These are phyloP conservation scores for Rapana venosa DNA, from an alignment of 2,888 invertebrate genomes.

Conservation along the genomic window DNA sequence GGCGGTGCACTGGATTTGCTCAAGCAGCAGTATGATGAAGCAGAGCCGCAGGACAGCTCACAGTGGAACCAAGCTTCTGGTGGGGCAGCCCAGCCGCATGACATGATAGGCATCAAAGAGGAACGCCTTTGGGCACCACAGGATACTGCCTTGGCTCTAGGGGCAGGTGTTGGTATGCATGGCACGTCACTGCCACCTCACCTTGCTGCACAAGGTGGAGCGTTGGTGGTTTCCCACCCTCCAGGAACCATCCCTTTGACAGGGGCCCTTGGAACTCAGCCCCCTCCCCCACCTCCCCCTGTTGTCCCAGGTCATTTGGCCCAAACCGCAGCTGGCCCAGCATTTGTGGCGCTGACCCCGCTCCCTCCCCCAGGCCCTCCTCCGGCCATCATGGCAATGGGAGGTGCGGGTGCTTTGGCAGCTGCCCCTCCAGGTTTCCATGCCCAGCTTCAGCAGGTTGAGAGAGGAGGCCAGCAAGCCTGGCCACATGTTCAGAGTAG, in stretches of 20 bases:
- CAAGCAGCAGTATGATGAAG: slow-evolving; percentile 74
- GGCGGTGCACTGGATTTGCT: slow-evolving; percentile 74
- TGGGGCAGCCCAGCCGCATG: neutral
- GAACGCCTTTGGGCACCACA: slow-evolving; percentile 50
- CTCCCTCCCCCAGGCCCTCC: slow-evolving; percentile 48
- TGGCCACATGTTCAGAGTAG: slow-evolving; percentile 11
- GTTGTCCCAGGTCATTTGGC: slow-evolving; percentile 38
- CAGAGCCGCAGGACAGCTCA: slow-evolving; percentile 48
- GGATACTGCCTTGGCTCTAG: neutral
- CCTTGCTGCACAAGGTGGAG: slow-evolving; percentile 15
- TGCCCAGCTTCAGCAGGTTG: slow-evolving; percentile 27
- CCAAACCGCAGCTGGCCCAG: slow-evolving; percentile 34
- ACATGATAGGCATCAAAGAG: slow-evolving; percentile 46
- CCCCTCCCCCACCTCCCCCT: slow-evolving; percentile 39
- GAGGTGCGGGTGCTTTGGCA: slow-evolving; percentile 46
- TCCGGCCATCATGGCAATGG: slow-evolving; percentile 26
- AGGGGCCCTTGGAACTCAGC: slow-evolving; percentile 25
- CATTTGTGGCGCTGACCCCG: slow-evolving; percentile 36
- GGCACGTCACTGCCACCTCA: slow-evolving; percentile 7
- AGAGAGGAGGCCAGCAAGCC: slow-evolving; percentile 15
- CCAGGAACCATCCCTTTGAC: neutral
- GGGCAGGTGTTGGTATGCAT: neutral
- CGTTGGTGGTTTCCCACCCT: slow-evolving; percentile 15
- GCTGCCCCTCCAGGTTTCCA: slow-evolving; percentile 52
- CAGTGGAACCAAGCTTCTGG: slow-evolving; percentile 11